Evolutionary conservation across 2,113 vertebrate species (phyloP), one percentile per base, ranked within the genome.

Genomic region (Elanoides forficatus): DNA sequence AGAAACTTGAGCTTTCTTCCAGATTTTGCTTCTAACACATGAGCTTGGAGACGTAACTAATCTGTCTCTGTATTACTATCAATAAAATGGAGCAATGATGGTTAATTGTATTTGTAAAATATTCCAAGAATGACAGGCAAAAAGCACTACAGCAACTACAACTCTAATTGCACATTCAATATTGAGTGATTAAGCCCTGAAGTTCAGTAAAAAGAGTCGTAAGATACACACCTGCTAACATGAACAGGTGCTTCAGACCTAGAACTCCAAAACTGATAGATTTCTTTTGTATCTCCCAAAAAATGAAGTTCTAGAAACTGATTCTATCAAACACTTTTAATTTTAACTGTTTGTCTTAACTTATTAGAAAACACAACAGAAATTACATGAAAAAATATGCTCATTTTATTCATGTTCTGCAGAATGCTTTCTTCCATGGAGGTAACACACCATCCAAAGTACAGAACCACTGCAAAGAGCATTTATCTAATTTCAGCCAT

Each of bases 401-500:
- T 60, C 2, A 40, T 75, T 74, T 68, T 70, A 65, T 26, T 68
- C 21, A 32, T 15, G 10, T 16, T 82, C 6, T 38, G 13, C 36
- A 65, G 29, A 88, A 60, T 0, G 0, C 3, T 50, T 71, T 81
- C 47, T 86, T 76, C n/a, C 6, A 9, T 25, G 5, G 7, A 47
- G 3, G 29, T 26, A 63, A 15, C 2, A n/a, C 10, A 52, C 7
- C 3, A 30, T 32, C 15, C 22, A 25, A 81, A 38, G 22, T 21
- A 43, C 85, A 10, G 18, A 86, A 88, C 10, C 30, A 62, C 22
- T 15, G 22, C 17, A 56, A 88, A 73, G 3, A 45, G 0, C 26
- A 32, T 26, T 82, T 74, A 27, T 3, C 7, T 58, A 27, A 76
- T 68, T 86, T 81, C 48, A 73, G 29, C 4, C 7, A 7, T 30